phyloP scores from a whole-genome alignment of 1,140 invertebrate genomes.

The Orchestia grillus region DNA sequence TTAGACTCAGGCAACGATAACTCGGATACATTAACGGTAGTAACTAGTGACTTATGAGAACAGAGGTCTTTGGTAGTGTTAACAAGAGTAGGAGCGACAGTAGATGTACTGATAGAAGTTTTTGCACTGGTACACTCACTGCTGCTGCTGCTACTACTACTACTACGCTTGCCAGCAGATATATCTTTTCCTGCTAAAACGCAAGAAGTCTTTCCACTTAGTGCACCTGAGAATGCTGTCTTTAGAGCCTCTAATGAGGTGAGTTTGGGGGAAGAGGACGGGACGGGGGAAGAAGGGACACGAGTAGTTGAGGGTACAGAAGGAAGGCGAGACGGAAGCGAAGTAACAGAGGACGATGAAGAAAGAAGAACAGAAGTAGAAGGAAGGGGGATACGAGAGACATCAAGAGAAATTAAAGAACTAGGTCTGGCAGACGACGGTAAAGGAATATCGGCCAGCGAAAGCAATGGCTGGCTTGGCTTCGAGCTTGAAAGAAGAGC shows the following conservation, averaged over 20 bases:
- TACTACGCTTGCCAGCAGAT: background rate
- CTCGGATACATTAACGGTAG: constrained; percentile 15
- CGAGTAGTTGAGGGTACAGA: background rate
- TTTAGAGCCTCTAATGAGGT: constrained; percentile 28
- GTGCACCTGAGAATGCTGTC: constrained; percentile 28
- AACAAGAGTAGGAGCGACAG: background rate
- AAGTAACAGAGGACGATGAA: background rate
- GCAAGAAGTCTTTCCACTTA: constrained; percentile 27
- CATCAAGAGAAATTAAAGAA: background rate
- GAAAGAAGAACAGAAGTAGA: background rate
- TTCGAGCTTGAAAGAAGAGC: background rate
- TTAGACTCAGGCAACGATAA: constrained; percentile 46
- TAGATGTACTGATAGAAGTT: background rate
- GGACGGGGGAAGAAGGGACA: background rate
- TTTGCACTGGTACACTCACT: background rate
- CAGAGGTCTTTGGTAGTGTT: background rate
- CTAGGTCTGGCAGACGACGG: background rate
- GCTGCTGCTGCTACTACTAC: background rate
- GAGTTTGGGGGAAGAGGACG: background rate
- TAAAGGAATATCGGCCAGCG: constrained; percentile 30
- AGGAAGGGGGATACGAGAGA: background rate
- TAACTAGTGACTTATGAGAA: constrained; percentile 12
- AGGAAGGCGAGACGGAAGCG: background rate
- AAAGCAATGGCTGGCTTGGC: background rate
- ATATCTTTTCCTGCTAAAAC: background rate